Conservation (phyloP, 2,797 vertebrate species). For the Lutjanus argentimaculatus region DNA sequence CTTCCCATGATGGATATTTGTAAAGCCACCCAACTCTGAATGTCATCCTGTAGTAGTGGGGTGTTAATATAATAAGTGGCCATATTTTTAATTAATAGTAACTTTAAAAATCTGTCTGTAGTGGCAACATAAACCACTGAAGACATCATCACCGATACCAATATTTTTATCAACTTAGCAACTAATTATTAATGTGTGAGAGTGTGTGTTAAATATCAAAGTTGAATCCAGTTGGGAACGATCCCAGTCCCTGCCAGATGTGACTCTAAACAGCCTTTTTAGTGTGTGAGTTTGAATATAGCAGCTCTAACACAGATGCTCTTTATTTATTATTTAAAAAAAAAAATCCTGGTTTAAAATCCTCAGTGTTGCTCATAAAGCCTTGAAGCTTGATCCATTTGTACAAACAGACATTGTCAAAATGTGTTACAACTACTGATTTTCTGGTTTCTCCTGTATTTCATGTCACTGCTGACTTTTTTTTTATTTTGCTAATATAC, state of each 20-base stretch:
- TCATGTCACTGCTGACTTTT: constrained; percentile 13
- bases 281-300: not conserved
- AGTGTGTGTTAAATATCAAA: not conserved
- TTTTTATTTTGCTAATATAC: constrained; percentile 2
- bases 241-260: not conserved
- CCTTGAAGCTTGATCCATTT: not conserved
- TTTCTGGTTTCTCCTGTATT: constrained; percentile 4
- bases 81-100: not conserved
- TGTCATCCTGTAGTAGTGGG: not conserved
- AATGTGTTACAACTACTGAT: not conserved
- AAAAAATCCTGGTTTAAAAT: not conserved
- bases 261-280: not conserved
- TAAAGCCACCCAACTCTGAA: not conserved
- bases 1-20: not conserved
- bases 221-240: not conserved
- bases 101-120: not conserved
- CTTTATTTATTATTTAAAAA: not conserved
- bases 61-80: too few species aligned
- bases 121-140: not conserved
- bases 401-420: not conserved
- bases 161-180: not conserved
- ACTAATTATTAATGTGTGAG: not conserved
- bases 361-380: not conserved
- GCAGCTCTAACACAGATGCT: not conserved
- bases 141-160: not conserved